Percentiles rank a stretch among this genome's conserved stretches.
Conservation (phyloP, 2,888 invertebrate genomes). For the Gastrophysa polygoni region DNA sequence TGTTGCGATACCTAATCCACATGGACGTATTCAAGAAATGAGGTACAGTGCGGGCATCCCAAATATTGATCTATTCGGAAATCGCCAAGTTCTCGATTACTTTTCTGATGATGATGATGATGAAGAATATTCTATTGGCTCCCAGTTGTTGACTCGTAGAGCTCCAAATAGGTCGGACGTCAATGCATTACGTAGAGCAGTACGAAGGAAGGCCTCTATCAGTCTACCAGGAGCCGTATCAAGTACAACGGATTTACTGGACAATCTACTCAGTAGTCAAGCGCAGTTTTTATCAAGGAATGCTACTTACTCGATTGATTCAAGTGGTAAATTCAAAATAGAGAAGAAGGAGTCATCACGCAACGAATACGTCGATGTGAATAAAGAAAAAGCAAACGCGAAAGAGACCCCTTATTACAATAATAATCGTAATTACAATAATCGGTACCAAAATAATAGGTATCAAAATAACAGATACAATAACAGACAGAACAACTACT, state of each 20-base stretch:
- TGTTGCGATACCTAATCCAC: conserved; percentile 40
- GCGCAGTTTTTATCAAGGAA: conserved; percentile 72
- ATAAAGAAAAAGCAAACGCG: conserved; percentile 17
- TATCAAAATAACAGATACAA: conserved; percentile 26
- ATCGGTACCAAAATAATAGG: conserved; percentile 25
- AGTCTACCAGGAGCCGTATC: conserved; percentile 52
- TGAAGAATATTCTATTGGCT: conserved; percentile 33
- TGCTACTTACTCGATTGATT: conserved; percentile 63
- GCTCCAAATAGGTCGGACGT: conserved; percentile 59
- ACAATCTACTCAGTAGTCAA: conserved; percentile 73
- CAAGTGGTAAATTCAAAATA: conserved; percentile 68
- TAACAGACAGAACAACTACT: conserved; percentile 35
- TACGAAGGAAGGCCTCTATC: conserved; percentile 59
- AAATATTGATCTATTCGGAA: conserved; percentile 70
- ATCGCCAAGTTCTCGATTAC: conserved; percentile 72
- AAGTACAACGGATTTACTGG: conserved; percentile 67
- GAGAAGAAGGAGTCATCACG: conserved; percentile 43
- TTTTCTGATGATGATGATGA: conserved; percentile 58
- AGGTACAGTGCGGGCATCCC: conserved; percentile 60
- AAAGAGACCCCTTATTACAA: conserved; percentile 30
- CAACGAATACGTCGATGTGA: conserved; percentile 28
- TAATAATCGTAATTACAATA: conserved; percentile 20
- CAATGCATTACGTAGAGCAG: conserved; percentile 43
- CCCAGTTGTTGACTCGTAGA: conserved; percentile 44
- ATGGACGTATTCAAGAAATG: conserved; percentile 36